Percentiles rank a stretch among this genome's conserved stretches.
phyloP scores from a whole-genome alignment of 2,888 invertebrate genomes.

The Synanthedon myopaeformis region DNA sequence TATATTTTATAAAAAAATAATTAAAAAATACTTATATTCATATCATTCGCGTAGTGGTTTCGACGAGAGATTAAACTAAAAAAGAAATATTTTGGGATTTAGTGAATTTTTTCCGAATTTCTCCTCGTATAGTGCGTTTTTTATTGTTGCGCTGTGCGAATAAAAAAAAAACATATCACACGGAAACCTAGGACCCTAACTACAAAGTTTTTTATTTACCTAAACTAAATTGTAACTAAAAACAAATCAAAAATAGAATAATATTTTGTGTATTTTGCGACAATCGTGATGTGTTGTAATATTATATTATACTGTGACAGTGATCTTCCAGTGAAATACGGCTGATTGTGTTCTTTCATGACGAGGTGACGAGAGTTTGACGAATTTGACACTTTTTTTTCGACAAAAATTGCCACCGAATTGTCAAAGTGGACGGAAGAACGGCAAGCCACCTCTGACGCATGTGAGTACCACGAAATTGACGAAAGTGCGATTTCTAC shows the following conservation, averaged over 20 bases:
- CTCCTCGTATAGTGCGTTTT: conserved; percentile 28
- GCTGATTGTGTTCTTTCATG: conserved; percentile 46
- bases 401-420: conserved; percentile 65
- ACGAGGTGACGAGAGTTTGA: conserved; percentile 45
- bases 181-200: conserved; percentile 66
- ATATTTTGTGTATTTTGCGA: conserved; percentile 51
- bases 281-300: conserved; percentile 51
- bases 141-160: conserved; percentile 31
- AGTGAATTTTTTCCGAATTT: conserved; percentile 42
- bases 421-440: conserved; percentile 69
- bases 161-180: conserved; percentile 60
- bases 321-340: conserved; percentile 45
- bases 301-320: conserved; percentile 44
- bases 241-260: conserved; percentile 19
- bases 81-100: conserved; percentile 39
- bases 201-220: conserved; percentile 41
- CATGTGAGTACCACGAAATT: conserved; percentile 45
- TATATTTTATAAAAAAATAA: conserved; percentile 43
- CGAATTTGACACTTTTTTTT: conserved; percentile 44
- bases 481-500: not conserved
- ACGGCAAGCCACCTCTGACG: conserved; percentile 66
- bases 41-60: conserved; percentile 49
- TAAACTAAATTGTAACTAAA: no score
- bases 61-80: conserved; percentile 11
- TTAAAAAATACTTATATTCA: conserved; percentile 41